Evolutionary conservation across 2,888 invertebrate genomes (phyloP), one percentile per base, ranked within the genome.

Genomic region (Drosophila siamana): DNA sequence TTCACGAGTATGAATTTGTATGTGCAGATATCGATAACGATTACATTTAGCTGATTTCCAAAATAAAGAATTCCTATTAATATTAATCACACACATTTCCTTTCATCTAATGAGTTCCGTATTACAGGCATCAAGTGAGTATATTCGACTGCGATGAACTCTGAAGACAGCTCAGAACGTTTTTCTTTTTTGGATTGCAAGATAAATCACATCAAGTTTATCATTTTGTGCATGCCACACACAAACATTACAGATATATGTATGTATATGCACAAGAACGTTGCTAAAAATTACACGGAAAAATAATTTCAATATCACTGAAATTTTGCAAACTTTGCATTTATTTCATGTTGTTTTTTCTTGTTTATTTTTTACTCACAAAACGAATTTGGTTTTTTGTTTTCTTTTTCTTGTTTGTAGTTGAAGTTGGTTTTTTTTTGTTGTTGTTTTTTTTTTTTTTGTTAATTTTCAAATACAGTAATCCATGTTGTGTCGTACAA

Each of bases 51-150:
- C 59, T 80, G 63, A 63, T 80, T 77, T 83, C 81, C 78, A 84
- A 71, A 81, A 81, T 86, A 81, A 81, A 81, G 48, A 81, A 81
- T 81, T 81, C 81, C 81, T 81, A 81, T 74, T 81, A 80, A 24
- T 54, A 47, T 71, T 56, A 56, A 33, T 38, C 8, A 13, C 6
- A 7, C 16, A 4, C 9, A 7, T 7, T 22, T 43, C 38, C 15
- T 43, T 13, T 8, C 16, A 19, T 22, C n/a, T 6, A 26, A 26
- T 6, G 26, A 30, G 2, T 26, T 8, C 24, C 11, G 24, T 15
- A 9, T 13, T 3, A 30, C 30, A 30, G 11, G 9, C 5, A 26
- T 1, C 6, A 26, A 7, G 26, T 26, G 26, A 26, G 9, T 11
- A 30, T 0, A 9, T 8, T 30, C 11, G 11, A 30, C 28, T 28